These are phyloP conservation scores for mouse (Mus musculus) DNA, from an alignment of 2,113 vertebrate genomes.

Conservation along the genomic window GRCm39 chr3:75853501-75854000, in stretches of 20 bases:
- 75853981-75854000: neutral
- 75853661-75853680: neutral
- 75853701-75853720: neutral
- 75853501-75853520: neutral
- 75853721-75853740: too few species aligned
- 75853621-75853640: fast-evolving
- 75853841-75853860: too few species aligned
- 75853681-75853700: neutral
- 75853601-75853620: neutral
- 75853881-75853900: neutral
- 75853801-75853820: neutral
- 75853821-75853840: neutral
- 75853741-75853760: neutral
- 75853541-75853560: neutral
- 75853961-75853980: neutral
- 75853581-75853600: neutral
- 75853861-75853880: neutral
- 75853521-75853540: neutral
- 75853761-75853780: neutral
- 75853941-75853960: neutral
- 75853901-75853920: neutral
- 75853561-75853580: neutral
- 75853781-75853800: neutral
- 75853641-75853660: neutral
- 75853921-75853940: neutral